Evolutionary conservation across 2,113 vertebrate genomes (phyloP), one percentile per base, ranked within the genome.

Genomic region (Aspidoscelis tigris): DNA sequence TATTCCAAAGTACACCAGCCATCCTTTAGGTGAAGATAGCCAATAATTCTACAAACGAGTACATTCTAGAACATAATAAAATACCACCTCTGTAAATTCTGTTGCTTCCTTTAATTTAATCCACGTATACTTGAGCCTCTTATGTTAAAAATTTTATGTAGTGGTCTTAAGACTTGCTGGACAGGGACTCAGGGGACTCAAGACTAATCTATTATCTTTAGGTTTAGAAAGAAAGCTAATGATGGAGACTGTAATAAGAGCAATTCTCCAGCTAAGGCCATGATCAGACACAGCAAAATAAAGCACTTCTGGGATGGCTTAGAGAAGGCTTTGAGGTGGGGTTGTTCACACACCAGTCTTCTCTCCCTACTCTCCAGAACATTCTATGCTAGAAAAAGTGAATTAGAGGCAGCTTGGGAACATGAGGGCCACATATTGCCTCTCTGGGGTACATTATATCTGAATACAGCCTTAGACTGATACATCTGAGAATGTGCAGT

Each of bases 91-190:
- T 82, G 88, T 80, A 86, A 88, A 4, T 53, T 89, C 47, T 68
- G 43, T 83, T 80, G 76, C 5, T 86, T 58, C 68, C 58, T 61
- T 78, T 91, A 82, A 78, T 87, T 92, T 91, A 91, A 87, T 76
- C 75, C 41, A 68, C 76, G 41, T 22, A 1, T 24, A 71, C 85
- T 41, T 58, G 50, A 84, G 73, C 82, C n/a, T 81, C 81, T 79
- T 83, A 81, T 83, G 33, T 61, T 90, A 84, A 89, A 90, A 86
- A 10, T 76, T 87, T 82, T 80, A 82, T 0, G 79, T 33, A 14
- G 66, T 87, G 61, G 84, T 87, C 76, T 84, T 87, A 80, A 85
- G 86, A 90, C 90, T 76, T 84, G 76, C 70, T 76, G 2, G 0
- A 0, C 77, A 66, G 84, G 58, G 65, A 80, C 85, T 86, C 61